phyloP scores from a whole-genome alignment of 1,140 invertebrate genomes.

The Hylaeus volcanicus region DNA sequence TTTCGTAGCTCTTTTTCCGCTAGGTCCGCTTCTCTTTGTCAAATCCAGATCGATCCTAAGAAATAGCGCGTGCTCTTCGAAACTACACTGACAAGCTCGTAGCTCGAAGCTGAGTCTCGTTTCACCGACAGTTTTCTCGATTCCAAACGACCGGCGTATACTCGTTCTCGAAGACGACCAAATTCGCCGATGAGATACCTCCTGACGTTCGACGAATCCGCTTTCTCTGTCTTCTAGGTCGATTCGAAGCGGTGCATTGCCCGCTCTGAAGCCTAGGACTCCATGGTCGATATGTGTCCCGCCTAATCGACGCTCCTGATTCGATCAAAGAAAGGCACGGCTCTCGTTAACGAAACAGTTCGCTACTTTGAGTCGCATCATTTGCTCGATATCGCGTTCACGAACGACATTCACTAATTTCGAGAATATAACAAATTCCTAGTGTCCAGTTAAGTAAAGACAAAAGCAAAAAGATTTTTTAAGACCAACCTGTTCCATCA shows the following conservation, averaged over 20 bases:
- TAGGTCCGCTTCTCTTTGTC: constrained; percentile 48
- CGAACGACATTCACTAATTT: neutral
- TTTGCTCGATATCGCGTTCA: too few species aligned
- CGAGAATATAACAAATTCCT: neutral
- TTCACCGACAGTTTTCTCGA: constrained; percentile 83
- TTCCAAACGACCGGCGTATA: constrained; percentile 90
- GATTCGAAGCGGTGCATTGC: constrained; percentile 91
- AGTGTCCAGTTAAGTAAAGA: too few species aligned
- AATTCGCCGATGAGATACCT: constrained; percentile 94
- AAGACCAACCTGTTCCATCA: constrained; percentile 83
- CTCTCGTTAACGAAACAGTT: too few species aligned
- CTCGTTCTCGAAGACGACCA: constrained; percentile 92
- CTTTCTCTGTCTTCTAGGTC: constrained; percentile 91
- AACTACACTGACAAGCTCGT: constrained; percentile 78
- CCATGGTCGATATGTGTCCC: constrained; percentile 91
- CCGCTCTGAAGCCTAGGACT: constrained; percentile 92
- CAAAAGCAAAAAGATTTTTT: too few species aligned
- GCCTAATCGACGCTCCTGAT: constrained; percentile 88
- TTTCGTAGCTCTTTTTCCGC: constrained; percentile 56
- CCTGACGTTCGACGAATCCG: constrained; percentile 94
- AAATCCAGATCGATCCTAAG: constrained; percentile 67
- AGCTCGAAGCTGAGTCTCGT: constrained; percentile 88
- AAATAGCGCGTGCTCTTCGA: constrained; percentile 67
- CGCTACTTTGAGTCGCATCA: too few species aligned
- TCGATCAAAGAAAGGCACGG: too few species aligned